Evolutionary conservation across 2,888 invertebrate genomes (phyloP).

Genomic region (Ophion ellenae): DNA sequence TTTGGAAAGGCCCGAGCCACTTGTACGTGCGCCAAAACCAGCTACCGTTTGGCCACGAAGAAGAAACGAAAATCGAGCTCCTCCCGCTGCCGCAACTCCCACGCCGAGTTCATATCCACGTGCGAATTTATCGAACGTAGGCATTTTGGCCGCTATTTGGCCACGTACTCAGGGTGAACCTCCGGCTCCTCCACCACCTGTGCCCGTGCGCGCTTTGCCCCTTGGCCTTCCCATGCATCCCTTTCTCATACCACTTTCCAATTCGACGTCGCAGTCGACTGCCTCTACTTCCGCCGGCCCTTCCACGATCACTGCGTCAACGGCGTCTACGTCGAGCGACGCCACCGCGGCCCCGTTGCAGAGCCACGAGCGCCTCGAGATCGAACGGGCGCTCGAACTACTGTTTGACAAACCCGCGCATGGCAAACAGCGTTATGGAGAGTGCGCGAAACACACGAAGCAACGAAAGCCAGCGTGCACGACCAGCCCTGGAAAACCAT

Average conservation of each 20-base stretch:
- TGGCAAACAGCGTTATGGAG: neutral
- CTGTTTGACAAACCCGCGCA: neutral
- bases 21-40: neutral
- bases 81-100: neutral
- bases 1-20: neutral
- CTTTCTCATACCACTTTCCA: neutral
- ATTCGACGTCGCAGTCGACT: neutral
- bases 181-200: slow-evolving; percentile 19
- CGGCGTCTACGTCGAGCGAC: slow-evolving; percentile 7
- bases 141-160: neutral
- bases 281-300: slow-evolving; percentile 16
- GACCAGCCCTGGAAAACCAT: neutral
- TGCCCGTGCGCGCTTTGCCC: neutral
- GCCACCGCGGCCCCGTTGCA: slow-evolving; percentile 29
- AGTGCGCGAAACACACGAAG: slow-evolving; percentile 13
- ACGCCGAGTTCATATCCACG: neutral
- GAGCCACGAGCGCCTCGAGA: neutral
- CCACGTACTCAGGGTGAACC: neutral
- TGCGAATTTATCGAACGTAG: neutral
- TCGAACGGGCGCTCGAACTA: neutral
- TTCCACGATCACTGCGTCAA: neutral
- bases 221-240: neutral
- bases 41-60: neutral
- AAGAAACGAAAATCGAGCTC: neutral
- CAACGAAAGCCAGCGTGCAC: slow-evolving; percentile 9